phyloP scores from a whole-genome alignment of 2,113 vertebrate species.

The Chaenogobius annularis region DNA sequence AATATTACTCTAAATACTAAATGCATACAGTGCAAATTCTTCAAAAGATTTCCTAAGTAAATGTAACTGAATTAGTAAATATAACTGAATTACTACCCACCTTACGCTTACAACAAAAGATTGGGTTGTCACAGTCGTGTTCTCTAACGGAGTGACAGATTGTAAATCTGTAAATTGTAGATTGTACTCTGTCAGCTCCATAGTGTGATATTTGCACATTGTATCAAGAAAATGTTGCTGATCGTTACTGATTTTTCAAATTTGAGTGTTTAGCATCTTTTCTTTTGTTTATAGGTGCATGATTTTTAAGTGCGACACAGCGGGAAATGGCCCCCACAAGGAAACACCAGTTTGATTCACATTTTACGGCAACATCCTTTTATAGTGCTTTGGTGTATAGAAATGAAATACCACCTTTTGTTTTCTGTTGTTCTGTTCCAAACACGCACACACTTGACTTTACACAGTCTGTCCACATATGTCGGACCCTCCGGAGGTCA shows the following conservation, averaged over 20 bases:
- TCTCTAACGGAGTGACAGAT: no score
- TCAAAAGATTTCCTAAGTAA: no score
- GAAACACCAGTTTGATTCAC: background rate
- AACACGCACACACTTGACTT: background rate
- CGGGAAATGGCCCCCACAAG: background rate
- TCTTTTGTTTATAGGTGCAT: background rate
- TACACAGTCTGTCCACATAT: slow-evolving; percentile 1
- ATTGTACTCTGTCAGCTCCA: background rate
- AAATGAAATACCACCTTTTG: background rate
- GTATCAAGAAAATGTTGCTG: background rate
- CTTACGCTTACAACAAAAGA: background rate
- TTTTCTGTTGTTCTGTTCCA: background rate
- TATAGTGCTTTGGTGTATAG: background rate
- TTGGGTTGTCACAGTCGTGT: no score
- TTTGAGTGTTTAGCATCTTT: background rate
- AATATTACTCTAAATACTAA: no score
- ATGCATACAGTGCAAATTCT: no score
- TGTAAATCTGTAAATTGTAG: background rate
- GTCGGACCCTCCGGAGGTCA: slow-evolving; percentile 49
- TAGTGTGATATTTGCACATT: background rate
- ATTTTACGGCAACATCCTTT: background rate
- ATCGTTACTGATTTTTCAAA: background rate
- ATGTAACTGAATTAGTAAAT: no score
- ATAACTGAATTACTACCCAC: no score
- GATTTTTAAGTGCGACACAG: background rate